Evolutionary conservation across 2,888 invertebrate genomes (phyloP).

Genomic region (Beris chalybata): DNA sequence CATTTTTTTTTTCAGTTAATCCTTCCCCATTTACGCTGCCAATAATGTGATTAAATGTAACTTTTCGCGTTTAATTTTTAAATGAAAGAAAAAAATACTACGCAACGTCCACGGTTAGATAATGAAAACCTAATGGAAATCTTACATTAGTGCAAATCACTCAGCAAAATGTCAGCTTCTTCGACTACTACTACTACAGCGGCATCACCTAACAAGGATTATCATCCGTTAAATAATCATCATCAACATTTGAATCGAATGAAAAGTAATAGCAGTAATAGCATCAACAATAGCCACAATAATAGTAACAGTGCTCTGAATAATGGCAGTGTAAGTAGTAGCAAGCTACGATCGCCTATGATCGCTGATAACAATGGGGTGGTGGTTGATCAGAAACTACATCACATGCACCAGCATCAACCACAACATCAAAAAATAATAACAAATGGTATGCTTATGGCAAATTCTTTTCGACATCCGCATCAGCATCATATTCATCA

Average conservation of each 20-base stretch:
- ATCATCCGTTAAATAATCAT: conserved; percentile 33
- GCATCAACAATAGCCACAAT: conserved; percentile 23
- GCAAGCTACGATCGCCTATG: conserved; percentile 19
- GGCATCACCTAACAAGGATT: conserved; percentile 34
- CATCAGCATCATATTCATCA: conserved; percentile 19
- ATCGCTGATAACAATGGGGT: conserved; percentile 22
- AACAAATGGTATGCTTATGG: conserved; percentile 25
- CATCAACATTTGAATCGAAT: conserved; percentile 31
- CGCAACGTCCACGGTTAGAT: too few relatives aligned
- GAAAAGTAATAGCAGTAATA: conserved; percentile 31
- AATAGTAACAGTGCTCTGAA: conserved; percentile 5
- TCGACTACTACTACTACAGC: conserved; percentile 12
- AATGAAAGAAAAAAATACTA: conserved; percentile 4
- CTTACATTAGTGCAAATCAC: conserved; percentile 15
- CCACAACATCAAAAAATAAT: conserved; percentile 38
- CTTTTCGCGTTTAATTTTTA: conserved; percentile 8
- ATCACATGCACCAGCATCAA: conserved; percentile 40
- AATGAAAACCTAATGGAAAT: not conserved
- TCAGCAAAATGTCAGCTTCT: conserved; percentile 32
- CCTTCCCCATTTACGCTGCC: too few relatives aligned
- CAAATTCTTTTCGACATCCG: conserved; percentile 22
- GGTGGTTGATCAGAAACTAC: conserved; percentile 4
- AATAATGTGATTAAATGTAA: conserved; percentile 1
- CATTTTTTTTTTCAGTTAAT: too few relatives aligned
- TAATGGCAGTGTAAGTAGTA: conserved; percentile 31